Base-by-base conservation (phyloP, 1,140 invertebrate genomes). In the Laupala kohalensis region DNA sequence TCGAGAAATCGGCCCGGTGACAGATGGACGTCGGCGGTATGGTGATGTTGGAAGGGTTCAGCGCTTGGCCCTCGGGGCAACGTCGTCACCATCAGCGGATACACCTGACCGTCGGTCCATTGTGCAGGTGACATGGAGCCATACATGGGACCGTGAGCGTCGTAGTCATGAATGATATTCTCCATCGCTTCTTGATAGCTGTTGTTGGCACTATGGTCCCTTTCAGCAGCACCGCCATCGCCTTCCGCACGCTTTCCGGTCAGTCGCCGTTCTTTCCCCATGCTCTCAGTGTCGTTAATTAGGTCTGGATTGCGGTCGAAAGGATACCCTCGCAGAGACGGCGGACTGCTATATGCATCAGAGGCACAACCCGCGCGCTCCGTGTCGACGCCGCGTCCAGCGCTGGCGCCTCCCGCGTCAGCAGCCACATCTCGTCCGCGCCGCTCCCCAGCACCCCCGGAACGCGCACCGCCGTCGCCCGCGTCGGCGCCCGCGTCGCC, bases 241-340 rank as follows among this genome's bases (percentile, higher is more conserved):
- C 74, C 73, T 3, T 69, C 72, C 25, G 24, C 64, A 3, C 64
- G 27, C 25, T 70, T 64, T 5, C 15, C 65, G 23, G 28, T 24
- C 23, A 28, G 25, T 76, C 86, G 84, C 71, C 84, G 81, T 75
- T 86, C 86, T 76, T 88, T 86, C 74, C 84, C 87, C 24, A 87
- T 85, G 73, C 84, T 87, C 79, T 89, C 87, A 25, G 88, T 87
- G 77, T 90, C 89, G 79, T 89, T 90, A 78, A 91, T 88, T 76
- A 91, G 80, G 80, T 91, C 89, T 23, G 89, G 89, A 80, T 90
- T 90, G 78, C 88, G 88, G 76, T 90, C 88, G 72, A 82, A 78
- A 66, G 81, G 80, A 77, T 86, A 88, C 75, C 83, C 83, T 76
- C 83, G 80, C 77, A 85, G 71, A 13, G 76, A 77, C 67, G 76